These are phyloP conservation scores for Bedellia somnulentella DNA, from an alignment of 2,888 invertebrate genomes.

Conservation along the genomic window DNA sequence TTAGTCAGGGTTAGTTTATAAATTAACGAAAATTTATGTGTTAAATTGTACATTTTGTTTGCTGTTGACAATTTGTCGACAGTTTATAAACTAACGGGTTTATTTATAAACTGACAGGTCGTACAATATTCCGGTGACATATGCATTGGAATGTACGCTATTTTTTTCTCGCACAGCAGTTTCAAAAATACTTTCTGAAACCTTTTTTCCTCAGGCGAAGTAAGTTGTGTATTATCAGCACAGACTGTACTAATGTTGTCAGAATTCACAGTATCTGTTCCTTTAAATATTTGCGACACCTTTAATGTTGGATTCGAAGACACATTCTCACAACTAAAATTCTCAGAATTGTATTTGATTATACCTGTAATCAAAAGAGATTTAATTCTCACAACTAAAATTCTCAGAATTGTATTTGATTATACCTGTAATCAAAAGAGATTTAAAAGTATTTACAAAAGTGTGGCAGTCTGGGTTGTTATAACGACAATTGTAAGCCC, in stretches of 20 bases:
- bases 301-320: no score
- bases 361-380: not conserved
- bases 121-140: no score
- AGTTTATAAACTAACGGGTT: no score
- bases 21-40: conserved; percentile 1
- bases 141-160: not conserved
- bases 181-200: conserved; percentile 2
- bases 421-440: not conserved
- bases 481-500: conserved; percentile 1
- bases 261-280: no score
- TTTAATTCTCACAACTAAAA: conserved; percentile 1
- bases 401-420: not conserved
- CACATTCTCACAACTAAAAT: conserved; percentile 5
- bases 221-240: no score
- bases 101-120: no score
- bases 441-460: not conserved
- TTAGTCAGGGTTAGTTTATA: conserved; percentile 4
- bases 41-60: conserved; percentile 1
- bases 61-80: no score
- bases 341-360: not conserved
- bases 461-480: no score
- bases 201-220: no score
- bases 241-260: no score
- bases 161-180: not conserved
- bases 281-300: no score